These are phyloP conservation scores for Koerneria pararmatus DNA, from an alignment of 2,888 invertebrate species.

Conservation along the genomic window DNA sequence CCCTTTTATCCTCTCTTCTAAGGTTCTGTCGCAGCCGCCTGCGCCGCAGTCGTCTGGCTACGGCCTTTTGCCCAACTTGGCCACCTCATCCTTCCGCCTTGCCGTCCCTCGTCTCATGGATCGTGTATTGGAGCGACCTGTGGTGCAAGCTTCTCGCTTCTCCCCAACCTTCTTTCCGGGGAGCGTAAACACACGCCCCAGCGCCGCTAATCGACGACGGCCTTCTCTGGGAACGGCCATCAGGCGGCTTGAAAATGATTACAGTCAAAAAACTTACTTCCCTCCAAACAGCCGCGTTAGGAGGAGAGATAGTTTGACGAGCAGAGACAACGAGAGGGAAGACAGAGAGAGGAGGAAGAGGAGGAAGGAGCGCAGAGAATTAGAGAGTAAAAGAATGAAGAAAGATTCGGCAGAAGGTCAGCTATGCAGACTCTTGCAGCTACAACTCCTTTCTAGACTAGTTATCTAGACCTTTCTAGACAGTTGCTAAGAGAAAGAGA, in stretches of 20 bases:
- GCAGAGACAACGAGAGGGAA: background rate
- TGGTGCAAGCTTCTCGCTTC: background rate
- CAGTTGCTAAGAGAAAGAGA: too few relatives aligned
- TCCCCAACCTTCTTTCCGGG: background rate
- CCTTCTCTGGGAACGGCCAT: too few relatives aligned
- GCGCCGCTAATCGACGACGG: too few relatives aligned
- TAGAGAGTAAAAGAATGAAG: background rate
- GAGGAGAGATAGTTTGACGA: background rate
- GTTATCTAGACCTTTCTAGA: too few relatives aligned
- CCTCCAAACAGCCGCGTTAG: background rate
- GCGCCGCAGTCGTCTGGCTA: background rate
- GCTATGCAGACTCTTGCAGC: too few relatives aligned
- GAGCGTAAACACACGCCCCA: conserved; percentile 5
- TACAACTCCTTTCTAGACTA: too few relatives aligned
- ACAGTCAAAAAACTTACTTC: too few relatives aligned
- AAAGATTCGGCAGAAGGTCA: conserved; percentile 21
- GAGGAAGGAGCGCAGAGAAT: conserved; percentile 6
- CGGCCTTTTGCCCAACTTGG: conserved; percentile 3
- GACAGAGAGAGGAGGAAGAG: conserved; percentile 1
- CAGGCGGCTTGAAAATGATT: too few relatives aligned
- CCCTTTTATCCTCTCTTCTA: background rate
- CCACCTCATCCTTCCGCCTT: conserved; percentile 3
- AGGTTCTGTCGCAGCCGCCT: conserved; percentile 1
- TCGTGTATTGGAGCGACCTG: background rate
- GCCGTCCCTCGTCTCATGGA: too few relatives aligned